These are phyloP conservation scores for Polyergus mexicanus DNA, from an alignment of 1,140 invertebrate species.

Conservation along the genomic window DNA sequence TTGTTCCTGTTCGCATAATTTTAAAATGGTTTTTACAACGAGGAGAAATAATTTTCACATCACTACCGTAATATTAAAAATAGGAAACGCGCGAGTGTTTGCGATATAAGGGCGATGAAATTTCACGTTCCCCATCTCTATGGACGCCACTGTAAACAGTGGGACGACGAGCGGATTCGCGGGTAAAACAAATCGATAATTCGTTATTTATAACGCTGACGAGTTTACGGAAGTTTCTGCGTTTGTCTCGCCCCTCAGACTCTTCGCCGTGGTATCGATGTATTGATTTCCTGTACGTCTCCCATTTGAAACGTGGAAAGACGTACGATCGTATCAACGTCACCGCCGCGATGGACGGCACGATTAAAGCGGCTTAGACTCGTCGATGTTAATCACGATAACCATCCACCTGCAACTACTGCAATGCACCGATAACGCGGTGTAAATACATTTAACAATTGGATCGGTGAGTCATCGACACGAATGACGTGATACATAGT, in stretches of 20 bases:
- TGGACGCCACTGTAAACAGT: constrained; percentile 20
- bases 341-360: constrained; percentile 45
- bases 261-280: constrained; percentile 74
- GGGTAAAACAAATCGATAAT: constrained; percentile 57
- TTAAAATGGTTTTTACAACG: no score
- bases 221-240: constrained; percentile 74
- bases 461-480: constrained; percentile 31
- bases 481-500: neutral
- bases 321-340: constrained; percentile 71
- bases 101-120: constrained; percentile 20
- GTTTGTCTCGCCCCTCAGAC: constrained; percentile 63
- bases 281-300: constrained; percentile 84
- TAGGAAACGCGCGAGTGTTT: neutral
- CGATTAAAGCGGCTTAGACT: constrained; percentile 42
- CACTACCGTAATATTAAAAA: neutral
- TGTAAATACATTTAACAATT: constrained; percentile 47
- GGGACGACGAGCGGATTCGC: neutral
- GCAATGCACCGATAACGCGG: constrained; percentile 36
- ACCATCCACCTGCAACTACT: constrained; percentile 39
- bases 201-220: constrained; percentile 67
- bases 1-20: neutral
- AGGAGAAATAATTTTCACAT: neutral
- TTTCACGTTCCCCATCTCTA: constrained; percentile 41
- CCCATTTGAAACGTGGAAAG: constrained; percentile 81
- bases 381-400: constrained; percentile 57